A percentile compares a stretch with the other conserved stretches of the same genome.
phyloP scores from a whole-genome alignment of 2,888 invertebrate genomes.

The Mechanitis mazaeus region DNA sequence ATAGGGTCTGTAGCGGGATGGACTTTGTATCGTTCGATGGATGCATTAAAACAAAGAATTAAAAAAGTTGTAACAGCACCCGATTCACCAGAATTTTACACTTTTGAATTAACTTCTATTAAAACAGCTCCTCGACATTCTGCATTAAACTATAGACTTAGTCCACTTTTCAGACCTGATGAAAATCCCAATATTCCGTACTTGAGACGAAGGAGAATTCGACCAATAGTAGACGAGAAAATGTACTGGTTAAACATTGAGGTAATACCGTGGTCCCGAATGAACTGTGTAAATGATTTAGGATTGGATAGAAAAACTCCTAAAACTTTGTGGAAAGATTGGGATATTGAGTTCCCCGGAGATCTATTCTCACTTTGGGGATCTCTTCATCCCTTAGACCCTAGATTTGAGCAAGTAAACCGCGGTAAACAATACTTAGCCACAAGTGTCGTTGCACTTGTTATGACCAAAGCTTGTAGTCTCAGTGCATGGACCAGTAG shows the following conservation, averaged over 20 bases:
- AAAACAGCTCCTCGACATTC: slow-evolving; percentile 70
- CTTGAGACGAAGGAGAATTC: slow-evolving; percentile 45
- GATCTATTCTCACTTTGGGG: slow-evolving; percentile 83
- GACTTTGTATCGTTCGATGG: slow-evolving; percentile 63
- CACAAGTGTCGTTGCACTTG: slow-evolving; percentile 76
- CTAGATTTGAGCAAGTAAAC: slow-evolving; percentile 67
- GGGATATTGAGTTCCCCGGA: slow-evolving; percentile 81
- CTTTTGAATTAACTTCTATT: slow-evolving; percentile 75
- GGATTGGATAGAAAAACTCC: slow-evolving; percentile 55
- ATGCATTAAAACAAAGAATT: slow-evolving; percentile 50
- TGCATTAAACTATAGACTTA: slow-evolving; percentile 60
- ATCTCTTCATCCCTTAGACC: slow-evolving; percentile 77
- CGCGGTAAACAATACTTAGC: slow-evolving; percentile 81
- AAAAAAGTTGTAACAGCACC: slow-evolving; percentile 38
- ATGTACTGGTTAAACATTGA: slow-evolving; percentile 69
- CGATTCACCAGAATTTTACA: slow-evolving; percentile 68
- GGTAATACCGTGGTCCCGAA: slow-evolving; percentile 61
- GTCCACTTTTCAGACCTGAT: slow-evolving; percentile 63
- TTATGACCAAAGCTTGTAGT: slow-evolving; percentile 77
- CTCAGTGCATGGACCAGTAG: slow-evolving; percentile 79
- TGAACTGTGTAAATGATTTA: slow-evolving; percentile 54
- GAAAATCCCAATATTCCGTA: slow-evolving; percentile 59
- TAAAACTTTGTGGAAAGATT: slow-evolving; percentile 77
- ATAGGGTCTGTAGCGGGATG: slow-evolving; percentile 56
- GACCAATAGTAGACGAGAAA: slow-evolving; percentile 64